Conservation (phyloP, 2,797 vertebrate genomes). For the Poecilia gillii region DNA sequence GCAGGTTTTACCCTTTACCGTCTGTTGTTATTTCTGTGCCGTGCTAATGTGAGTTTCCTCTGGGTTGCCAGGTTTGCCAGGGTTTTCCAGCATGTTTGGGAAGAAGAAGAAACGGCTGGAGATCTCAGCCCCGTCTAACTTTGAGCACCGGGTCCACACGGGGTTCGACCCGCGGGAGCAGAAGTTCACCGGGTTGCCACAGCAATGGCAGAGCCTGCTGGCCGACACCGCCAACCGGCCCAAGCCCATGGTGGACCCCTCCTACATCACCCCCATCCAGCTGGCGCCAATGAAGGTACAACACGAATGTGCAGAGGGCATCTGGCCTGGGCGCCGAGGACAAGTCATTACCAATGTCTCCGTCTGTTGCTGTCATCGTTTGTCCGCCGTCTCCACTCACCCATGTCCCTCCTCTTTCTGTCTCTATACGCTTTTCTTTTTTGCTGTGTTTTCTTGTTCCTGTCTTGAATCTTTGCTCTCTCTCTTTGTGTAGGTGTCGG, state of each 20-base stretch:
- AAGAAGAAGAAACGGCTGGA: slow-evolving; percentile 99
- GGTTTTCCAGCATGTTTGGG: slow-evolving; percentile 96
- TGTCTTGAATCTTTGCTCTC: slow-evolving; percentile 26
- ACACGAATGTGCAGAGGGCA: slow-evolving; percentile 21
- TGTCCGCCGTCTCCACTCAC: slow-evolving; percentile 3
- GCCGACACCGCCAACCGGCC: slow-evolving; percentile 96
- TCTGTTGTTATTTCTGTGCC: not conserved
- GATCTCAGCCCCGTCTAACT: slow-evolving; percentile 98
- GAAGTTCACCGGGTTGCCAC: slow-evolving; percentile 95
- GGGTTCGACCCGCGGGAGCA: slow-evolving; percentile 96
- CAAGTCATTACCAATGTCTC: slow-evolving; percentile 6
- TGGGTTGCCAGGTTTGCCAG: slow-evolving; percentile 82
- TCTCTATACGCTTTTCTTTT: not conserved
- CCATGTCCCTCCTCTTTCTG: not conserved
- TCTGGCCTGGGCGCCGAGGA: slow-evolving; percentile 12
- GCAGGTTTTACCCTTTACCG: not conserved
- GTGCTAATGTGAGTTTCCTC: not conserved
- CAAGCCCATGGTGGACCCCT: slow-evolving; percentile 98
- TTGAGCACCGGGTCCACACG: slow-evolving; percentile 97
- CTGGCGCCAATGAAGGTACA: slow-evolving; percentile 98
- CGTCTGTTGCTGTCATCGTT: slow-evolving; percentile 1
- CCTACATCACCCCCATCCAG: slow-evolving; percentile 98
- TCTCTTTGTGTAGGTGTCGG: slow-evolving; percentile 34
- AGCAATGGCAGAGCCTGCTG: slow-evolving; percentile 98
- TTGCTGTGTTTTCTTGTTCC: slow-evolving; percentile 7